Conservation (phyloP, 2,888 invertebrate genomes). For the Noctua janthe region DNA sequence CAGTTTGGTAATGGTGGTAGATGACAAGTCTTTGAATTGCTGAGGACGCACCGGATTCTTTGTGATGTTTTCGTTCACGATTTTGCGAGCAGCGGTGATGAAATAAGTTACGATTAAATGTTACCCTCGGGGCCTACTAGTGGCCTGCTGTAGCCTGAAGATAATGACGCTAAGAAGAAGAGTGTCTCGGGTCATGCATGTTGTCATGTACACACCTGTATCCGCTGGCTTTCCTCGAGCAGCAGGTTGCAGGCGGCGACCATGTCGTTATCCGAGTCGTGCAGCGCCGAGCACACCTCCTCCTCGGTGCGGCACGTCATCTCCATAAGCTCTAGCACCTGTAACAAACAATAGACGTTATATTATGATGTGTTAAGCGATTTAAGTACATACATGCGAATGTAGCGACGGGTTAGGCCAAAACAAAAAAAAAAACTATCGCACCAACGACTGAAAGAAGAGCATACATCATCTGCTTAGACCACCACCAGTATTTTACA, state of each 20-base stretch:
- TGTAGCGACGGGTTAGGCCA: too few relatives aligned
- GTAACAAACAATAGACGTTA: conserved; percentile 63
- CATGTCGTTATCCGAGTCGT: conserved; percentile 97
- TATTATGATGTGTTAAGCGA: neutral
- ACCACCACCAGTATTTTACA: too few relatives aligned
- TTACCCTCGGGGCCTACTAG: neutral
- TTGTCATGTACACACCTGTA: conserved; percentile 86
- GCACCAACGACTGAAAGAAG: too few relatives aligned
- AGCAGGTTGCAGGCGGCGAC: conserved; percentile 95
- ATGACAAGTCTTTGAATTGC: neutral
- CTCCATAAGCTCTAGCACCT: conserved; percentile 96
- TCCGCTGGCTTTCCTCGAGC: conserved; percentile 92
- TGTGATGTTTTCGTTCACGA: neutral
- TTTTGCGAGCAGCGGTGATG: neutral
- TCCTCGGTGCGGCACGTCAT: conserved; percentile 97
- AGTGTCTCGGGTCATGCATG: neutral
- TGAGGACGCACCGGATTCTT: neutral
- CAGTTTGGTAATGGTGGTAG: neutral
- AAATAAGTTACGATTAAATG: neutral
- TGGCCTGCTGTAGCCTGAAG: neutral
- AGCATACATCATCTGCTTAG: too few relatives aligned
- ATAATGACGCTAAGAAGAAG: neutral
- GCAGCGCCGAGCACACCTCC: conserved; percentile 97
- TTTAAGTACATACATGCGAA: neutral
- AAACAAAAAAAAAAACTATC: too few relatives aligned